A percentile compares a stretch with the other conserved stretches of the same genome.
Evolutionary conservation across 2,797 vertebrate species (phyloP).

Genomic region (Rhinatrema bivittatum): DNA sequence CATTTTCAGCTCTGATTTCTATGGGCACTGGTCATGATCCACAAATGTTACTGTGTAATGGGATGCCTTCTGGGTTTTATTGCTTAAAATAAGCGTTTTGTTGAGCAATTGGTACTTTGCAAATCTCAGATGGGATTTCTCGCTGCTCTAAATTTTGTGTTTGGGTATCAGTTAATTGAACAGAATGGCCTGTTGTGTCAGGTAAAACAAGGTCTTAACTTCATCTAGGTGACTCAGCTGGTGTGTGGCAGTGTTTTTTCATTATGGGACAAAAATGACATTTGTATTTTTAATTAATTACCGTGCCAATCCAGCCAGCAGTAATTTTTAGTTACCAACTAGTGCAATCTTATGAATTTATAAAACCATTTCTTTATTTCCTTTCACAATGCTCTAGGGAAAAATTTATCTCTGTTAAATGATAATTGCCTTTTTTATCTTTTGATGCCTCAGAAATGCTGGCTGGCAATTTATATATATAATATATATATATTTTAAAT

Average conservation of each 20-base stretch:
- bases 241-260: background rate
- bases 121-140: background rate
- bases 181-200: background rate
- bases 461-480: conserved; percentile 36
- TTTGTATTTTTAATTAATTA: conserved; percentile 18
- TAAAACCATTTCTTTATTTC: background rate
- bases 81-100: rapidly evolving
- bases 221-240: rapidly evolving
- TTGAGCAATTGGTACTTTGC: background rate
- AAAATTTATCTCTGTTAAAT: conserved; percentile 42
- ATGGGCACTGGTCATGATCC: background rate
- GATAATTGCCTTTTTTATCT: conserved; percentile 44
- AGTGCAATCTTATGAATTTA: background rate
- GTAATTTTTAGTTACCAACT: conserved; percentile 12
- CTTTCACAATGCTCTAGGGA: conserved; percentile 7
- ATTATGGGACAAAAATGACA: background rate
- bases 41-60: background rate
- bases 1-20: conserved; percentile 5
- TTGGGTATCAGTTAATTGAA: background rate
- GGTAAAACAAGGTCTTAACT: background rate
- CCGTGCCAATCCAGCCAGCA: conserved; percentile 8
- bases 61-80: background rate
- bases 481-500: too few species aligned
- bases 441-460: conserved; percentile 42
- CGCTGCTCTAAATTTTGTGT: background rate